Evolutionary conservation across 2,888 invertebrate species (phyloP).

Genomic region (Lepidochrysops patricia): DNA sequence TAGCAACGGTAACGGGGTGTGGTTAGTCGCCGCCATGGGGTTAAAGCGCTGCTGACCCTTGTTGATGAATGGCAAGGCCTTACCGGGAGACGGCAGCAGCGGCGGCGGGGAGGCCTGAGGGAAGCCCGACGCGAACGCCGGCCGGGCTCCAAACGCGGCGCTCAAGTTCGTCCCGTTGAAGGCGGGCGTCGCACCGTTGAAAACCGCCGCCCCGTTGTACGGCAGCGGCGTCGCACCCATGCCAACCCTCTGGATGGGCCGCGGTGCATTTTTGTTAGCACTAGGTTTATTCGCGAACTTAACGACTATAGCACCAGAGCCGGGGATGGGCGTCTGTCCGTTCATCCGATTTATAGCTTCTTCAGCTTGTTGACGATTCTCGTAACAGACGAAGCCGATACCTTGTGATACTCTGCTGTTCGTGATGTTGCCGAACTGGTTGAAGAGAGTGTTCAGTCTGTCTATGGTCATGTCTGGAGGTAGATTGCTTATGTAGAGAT

Average conservation of each 20-base stretch:
- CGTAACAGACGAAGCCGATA: slow-evolving; percentile 69
- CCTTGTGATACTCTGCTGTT: slow-evolving; percentile 70
- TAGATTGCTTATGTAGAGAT: slow-evolving; percentile 69
- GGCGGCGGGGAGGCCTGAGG: slow-evolving; percentile 66
- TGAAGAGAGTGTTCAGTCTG: slow-evolving; percentile 59
- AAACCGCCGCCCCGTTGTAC: slow-evolving; percentile 59
- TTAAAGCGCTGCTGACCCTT: slow-evolving; percentile 70
- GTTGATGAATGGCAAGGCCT: slow-evolving; percentile 68
- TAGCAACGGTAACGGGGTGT: slow-evolving; percentile 58
- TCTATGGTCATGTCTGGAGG: slow-evolving; percentile 71
- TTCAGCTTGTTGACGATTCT: slow-evolving; percentile 60
- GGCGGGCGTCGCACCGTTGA: slow-evolving; percentile 51
- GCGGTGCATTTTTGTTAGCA: slow-evolving; percentile 55
- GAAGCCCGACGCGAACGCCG: slow-evolving; percentile 56
- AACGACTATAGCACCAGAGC: slow-evolving; percentile 60
- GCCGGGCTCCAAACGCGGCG: slow-evolving; percentile 56
- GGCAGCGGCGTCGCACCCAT: slow-evolving; percentile 46
- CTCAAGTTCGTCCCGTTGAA: slow-evolving; percentile 57
- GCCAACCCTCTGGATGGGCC: slow-evolving; percentile 50
- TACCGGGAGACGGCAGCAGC: slow-evolving; percentile 65
- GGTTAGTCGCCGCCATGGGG: slow-evolving; percentile 66
- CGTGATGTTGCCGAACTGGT: slow-evolving; percentile 61
- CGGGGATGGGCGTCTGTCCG: slow-evolving; percentile 60
- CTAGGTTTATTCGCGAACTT: slow-evolving; percentile 70
- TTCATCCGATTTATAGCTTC: slow-evolving; percentile 65